phyloP scores from a whole-genome alignment of 2,797 vertebrate genomes.

The Echeneis naucrates region DNA sequence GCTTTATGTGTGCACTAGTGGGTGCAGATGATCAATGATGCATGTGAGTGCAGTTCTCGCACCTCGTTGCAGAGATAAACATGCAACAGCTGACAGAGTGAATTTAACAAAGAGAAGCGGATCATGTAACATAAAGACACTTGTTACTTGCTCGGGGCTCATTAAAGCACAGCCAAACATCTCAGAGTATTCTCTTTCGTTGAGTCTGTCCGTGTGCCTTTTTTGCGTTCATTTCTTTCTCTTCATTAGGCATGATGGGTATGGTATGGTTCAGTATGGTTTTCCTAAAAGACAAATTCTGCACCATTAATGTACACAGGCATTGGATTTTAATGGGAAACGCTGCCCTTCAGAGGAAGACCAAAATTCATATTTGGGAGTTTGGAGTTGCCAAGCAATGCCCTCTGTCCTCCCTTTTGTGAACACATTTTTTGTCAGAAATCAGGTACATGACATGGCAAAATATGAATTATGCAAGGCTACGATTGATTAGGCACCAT shows the following conservation, averaged over 20 bases:
- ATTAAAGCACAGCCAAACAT: conserved; percentile 28
- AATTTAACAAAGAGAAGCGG: conserved; percentile 11
- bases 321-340: neutral
- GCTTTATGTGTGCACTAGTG: neutral
- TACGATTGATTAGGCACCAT: too few species aligned
- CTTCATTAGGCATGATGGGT: neutral
- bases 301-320: neutral
- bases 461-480: too few species aligned
- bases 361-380: too few species aligned
- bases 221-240: conserved; percentile 3
- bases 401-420: too few species aligned
- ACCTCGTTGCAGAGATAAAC: neutral
- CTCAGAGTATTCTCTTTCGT: conserved; percentile 7
- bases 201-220: conserved; percentile 2
- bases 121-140: conserved; percentile 1
- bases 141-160: conserved; percentile 12
- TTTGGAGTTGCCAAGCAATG: too few species aligned
- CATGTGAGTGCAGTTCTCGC: conserved; percentile 3
- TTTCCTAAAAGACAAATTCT: neutral
- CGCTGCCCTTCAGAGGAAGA: too few species aligned
- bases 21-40: neutral
- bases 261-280: too few species aligned
- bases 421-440: too few species aligned
- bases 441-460: too few species aligned
- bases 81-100: conserved; percentile 2